Percentiles rank a stretch among this genome's conserved stretches.
phyloP scores from a whole-genome alignment of 2,113 vertebrate species.

The Laticauda colubrina region DNA sequence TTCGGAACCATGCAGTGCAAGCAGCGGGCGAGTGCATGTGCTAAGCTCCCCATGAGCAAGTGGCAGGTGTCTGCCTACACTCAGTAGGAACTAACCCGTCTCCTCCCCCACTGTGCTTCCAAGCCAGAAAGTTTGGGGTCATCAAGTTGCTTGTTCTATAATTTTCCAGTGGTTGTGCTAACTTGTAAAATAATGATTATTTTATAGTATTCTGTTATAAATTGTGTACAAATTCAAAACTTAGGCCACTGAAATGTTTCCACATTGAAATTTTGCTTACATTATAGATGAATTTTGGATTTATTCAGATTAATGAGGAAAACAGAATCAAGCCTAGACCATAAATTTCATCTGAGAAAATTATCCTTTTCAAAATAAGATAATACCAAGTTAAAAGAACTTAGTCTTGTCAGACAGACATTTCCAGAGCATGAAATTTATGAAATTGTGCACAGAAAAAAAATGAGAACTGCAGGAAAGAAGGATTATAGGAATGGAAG shows the following conservation, averaged over 20 bases:
- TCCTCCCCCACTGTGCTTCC: not conserved
- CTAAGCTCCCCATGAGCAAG: not conserved
- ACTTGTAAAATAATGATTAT: not conserved
- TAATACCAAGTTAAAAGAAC: not conserved
- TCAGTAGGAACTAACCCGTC: not conserved
- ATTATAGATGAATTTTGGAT: not conserved
- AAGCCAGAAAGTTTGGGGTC: not conserved
- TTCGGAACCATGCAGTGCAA: not conserved
- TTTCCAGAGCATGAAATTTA: not conserved
- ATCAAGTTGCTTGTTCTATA: not conserved
- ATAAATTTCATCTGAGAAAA: not conserved
- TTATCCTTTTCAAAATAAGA: constrained; percentile 9
- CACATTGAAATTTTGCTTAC: not conserved
- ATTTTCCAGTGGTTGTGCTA: not conserved
- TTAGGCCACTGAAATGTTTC: not conserved
- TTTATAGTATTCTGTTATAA: not conserved
- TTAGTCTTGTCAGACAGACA: constrained; percentile 6
- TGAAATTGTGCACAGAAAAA: constrained; percentile 6
- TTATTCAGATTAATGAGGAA: not conserved
- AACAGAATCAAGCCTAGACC: not conserved
- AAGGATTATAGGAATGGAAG: not conserved
- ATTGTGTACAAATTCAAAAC: not conserved
- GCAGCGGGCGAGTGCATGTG: not conserved
- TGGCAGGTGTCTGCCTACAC: not conserved
- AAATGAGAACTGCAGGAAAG: not conserved